Evolutionary conservation across 2,113 vertebrate genomes (phyloP), one percentile per base, ranked within the genome.

Genomic region (Murina feae): DNA sequence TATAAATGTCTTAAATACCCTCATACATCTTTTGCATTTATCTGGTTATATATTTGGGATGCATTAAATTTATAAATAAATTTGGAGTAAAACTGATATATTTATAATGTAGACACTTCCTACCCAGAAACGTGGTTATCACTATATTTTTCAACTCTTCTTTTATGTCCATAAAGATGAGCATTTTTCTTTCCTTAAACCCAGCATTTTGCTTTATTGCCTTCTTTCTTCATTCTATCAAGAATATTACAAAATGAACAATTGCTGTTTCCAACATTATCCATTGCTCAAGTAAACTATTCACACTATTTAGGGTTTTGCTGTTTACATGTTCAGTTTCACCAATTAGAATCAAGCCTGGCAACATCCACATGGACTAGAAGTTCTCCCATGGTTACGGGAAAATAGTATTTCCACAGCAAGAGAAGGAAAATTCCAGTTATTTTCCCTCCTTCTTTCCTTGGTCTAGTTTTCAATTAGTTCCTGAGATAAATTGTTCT

Each of bases 401-500:
- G 75, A 88, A 21, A 89, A 44, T 87, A 90, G 11, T 5, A 63
- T 83, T 95, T 93, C 10, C 28, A n/a, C 51, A 69, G 42, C 21
- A 18, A 91, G 7, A 60, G 49, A 87, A 55, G 39, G 17, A 81
- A 68, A 85, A 92, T 88, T 95, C 37, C 44, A 69, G 25, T 95
- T 85, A 21, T 66, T 92, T 82, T 91, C 72, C 5, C 10, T 68
- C 68, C 9, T 66, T 79, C 28, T 80, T 93, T 74, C 58, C 25
- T 65, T 87, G 83, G 69, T 83, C 55, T 68, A 12, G 53, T 63
- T 92, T 95, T 90, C 35, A 88, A 39, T 95, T 95, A 90, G 66
- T 69, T 93, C 86, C 69, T 86, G 94, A 91, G 75, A 91, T 81
- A 95, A 97, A 86, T 83, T 88, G 66, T 96, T 91, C 76, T 81